Evolutionary conservation across 1,140 invertebrate species (phyloP).

Genomic region (Hyphantria cunea): DNA sequence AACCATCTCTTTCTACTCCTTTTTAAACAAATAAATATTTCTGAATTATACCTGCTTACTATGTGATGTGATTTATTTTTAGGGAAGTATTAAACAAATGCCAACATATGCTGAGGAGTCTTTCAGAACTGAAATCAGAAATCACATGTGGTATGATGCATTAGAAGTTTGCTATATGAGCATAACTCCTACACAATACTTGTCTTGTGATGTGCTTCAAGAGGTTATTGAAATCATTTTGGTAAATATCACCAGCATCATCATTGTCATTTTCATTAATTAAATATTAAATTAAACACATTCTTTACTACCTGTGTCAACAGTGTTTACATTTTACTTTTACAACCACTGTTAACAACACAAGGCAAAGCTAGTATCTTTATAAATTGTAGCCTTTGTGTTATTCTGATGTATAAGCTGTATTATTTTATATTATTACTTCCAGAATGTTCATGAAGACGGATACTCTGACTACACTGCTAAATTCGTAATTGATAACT

Average conservation of each 20-base stretch:
- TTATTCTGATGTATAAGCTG: not conserved
- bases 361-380: no score
- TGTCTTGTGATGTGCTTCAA: constrained; percentile 55
- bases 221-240: constrained; percentile 69
- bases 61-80: not conserved
- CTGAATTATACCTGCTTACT: no score
- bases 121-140: constrained; percentile 60
- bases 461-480: constrained; percentile 42
- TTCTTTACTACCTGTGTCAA: no score
- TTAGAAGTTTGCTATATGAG: constrained; percentile 57
- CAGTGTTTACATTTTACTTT: no score
- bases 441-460: constrained; percentile 73
- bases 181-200: constrained; percentile 55
- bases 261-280: constrained; percentile 28
- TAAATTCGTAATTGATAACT: constrained; percentile 52
- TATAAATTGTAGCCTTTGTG: no score
- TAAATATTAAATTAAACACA: not conserved
- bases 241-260: no score
- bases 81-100: constrained; percentile 43
- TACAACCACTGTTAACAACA: no score
- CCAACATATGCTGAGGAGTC: constrained; percentile 47
- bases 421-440: constrained; percentile 19
- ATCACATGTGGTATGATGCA: constrained; percentile 64
- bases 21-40: no score
- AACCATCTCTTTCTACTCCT: no score